These are phyloP conservation scores for Branchipolynoe longqiensis DNA, from an alignment of 2,888 invertebrate species.

Conservation along the genomic window DNA sequence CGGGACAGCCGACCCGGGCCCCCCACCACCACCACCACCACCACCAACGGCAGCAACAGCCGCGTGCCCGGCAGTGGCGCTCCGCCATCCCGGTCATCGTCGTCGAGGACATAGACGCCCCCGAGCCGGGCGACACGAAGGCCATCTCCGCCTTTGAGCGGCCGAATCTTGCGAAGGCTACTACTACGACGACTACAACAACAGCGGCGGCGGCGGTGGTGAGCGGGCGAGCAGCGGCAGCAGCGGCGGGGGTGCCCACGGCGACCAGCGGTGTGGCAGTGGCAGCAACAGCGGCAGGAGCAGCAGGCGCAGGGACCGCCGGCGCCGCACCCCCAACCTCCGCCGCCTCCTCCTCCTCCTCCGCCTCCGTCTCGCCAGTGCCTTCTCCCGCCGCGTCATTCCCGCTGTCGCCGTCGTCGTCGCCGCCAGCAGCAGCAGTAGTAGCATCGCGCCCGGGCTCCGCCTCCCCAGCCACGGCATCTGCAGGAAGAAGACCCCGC, in stretches of 20 bases:
- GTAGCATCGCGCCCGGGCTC: not conserved
- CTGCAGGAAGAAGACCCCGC: slow-evolving; percentile 17
- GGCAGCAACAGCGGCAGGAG: slow-evolving; percentile 20
- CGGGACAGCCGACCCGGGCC: not conserved
- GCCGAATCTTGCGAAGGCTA: not conserved
- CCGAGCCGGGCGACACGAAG: not conserved
- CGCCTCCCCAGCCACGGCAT: slow-evolving; percentile 26
- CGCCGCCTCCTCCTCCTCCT: not conserved
- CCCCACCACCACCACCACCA: too few relatives aligned
- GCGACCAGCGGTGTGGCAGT: not conserved
- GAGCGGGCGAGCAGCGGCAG: not conserved
- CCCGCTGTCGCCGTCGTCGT: not conserved
- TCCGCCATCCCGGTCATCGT: slow-evolving; percentile 47
- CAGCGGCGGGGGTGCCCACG: not conserved
- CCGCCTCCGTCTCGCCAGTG: not conserved
- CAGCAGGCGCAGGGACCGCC: slow-evolving; percentile 8
- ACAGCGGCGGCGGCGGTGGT: not conserved
- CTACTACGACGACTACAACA: not conserved
- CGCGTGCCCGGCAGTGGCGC: slow-evolving; percentile 22
- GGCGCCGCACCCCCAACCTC: not conserved
- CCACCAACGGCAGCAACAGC: not conserved
- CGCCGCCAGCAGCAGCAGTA: not conserved
- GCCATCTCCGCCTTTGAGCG: slow-evolving; percentile 32
- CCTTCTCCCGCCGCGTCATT: not conserved
- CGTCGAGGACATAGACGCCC: slow-evolving; percentile 23